Percentiles rank a stretch among this genome's conserved stretches.
These are phyloP conservation scores for Caenorhabditis doughertyi DNA, from an alignment of 2,888 invertebrate species.

Conservation along the genomic window DNA sequence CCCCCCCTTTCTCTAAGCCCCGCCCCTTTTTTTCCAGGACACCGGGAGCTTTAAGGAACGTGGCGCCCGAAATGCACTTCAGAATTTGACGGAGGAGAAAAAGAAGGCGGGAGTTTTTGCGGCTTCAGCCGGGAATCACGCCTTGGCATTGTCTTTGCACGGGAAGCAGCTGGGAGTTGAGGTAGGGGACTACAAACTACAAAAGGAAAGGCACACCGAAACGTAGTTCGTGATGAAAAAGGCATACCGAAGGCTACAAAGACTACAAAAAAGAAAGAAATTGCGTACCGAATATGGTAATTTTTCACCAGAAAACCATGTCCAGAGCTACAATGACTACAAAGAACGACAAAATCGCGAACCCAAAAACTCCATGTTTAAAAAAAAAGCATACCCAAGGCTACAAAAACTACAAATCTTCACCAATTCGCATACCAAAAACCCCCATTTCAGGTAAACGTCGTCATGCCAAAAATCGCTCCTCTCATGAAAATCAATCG, in stretches of 20 bases:
- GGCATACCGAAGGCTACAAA: too few relatives aligned
- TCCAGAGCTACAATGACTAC: too few relatives aligned
- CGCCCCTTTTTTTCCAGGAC: slow-evolving; percentile 83
- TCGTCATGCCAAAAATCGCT: slow-evolving; percentile 94
- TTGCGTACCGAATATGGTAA: too few relatives aligned
- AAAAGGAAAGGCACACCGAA: too few relatives aligned
- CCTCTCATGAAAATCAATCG: slow-evolving; percentile 96
- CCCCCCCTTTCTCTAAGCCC: background rate
- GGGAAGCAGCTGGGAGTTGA: slow-evolving; percentile 87
- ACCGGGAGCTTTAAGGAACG: slow-evolving; percentile 97
- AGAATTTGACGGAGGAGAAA: slow-evolving; percentile 88
- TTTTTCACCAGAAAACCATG: too few relatives aligned
- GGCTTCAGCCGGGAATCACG: slow-evolving; percentile 95
- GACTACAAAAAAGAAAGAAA: too few relatives aligned
- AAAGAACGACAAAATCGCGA: too few relatives aligned
- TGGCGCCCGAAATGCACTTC: slow-evolving; percentile 92
- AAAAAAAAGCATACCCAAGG: too few relatives aligned
- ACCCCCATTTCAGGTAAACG: slow-evolving; percentile 86
- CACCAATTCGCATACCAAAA: slow-evolving; percentile 88
- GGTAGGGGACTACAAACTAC: slow-evolving; percentile 84
- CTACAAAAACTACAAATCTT: slow-evolving; percentile 6
- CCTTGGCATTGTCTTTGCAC: slow-evolving; percentile 90
- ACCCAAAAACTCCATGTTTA: too few relatives aligned
- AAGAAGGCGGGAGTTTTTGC: slow-evolving; percentile 90
- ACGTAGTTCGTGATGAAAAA: too few relatives aligned